Conservation (phyloP, 2,888 invertebrate species). For the Venusia cambrica region DNA sequence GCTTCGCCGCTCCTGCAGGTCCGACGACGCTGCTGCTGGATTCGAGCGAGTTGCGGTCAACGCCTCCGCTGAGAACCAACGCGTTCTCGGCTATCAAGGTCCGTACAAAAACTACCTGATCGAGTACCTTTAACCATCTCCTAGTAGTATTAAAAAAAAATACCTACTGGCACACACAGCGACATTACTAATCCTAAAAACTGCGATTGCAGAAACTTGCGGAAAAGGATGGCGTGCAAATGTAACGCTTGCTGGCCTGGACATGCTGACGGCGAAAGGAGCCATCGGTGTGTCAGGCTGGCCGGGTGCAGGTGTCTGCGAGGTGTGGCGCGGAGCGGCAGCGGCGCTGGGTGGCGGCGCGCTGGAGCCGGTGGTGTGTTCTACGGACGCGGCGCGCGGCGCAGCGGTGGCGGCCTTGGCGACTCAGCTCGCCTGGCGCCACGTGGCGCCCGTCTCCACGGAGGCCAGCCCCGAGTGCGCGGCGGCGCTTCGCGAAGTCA, state of each 20-base stretch:
- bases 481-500: constrained; percentile 35
- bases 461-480: constrained; percentile 37
- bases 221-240: constrained; percentile 40
- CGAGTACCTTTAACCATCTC: too few species aligned
- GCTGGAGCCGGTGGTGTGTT: too few species aligned
- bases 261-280: constrained; percentile 40
- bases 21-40: constrained; percentile 29
- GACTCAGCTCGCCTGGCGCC: constrained; percentile 46
- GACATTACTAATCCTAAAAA: too few species aligned
- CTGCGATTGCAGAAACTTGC: constrained; percentile 51
- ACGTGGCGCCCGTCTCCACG: constrained; percentile 40
- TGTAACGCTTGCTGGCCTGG: constrained; percentile 45
- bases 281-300: constrained; percentile 39
- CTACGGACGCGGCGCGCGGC: constrained; percentile 31
- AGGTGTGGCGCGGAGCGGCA: constrained; percentile 40
- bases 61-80: constrained; percentile 40
- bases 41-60: constrained; percentile 25
- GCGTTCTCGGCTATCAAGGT: constrained; percentile 42
- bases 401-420: constrained; percentile 44
- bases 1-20: constrained; percentile 49
- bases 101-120: constrained; percentile 23
- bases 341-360: constrained; percentile 34
- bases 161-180: too few species aligned
- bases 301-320: constrained; percentile 42
- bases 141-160: too few species aligned